Base-by-base conservation (phyloP, 2,113 vertebrate species). In the Nycticryphes semicollaris region DNA sequence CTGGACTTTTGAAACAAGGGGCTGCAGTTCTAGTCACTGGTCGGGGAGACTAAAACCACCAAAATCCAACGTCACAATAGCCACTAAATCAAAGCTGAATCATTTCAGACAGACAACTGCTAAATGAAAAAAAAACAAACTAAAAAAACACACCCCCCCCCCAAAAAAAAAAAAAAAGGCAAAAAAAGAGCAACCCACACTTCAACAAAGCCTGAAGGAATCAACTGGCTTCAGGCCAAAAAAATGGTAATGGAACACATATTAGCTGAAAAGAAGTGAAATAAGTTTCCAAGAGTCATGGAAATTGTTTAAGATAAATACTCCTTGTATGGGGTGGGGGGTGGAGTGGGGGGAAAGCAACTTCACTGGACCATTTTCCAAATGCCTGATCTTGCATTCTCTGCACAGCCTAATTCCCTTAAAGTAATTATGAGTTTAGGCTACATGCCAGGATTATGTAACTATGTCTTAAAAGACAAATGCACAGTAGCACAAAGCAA, bases 271-370 rank as follows among this genome's bases (percentile, higher is more conserved):
- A 90, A 70, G 56, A 78, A 93, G 16, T 48, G 64, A 93, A 95
- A 31, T 57, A 92, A 92, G 20, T 77, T 95, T 93, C 76, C 68
- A 90, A 81, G 68, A 88, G 31, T 51, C 37, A 72, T 51, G 33
- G 27, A 92, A 87, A 84, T 75, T 73, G 37, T 87, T 83, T 92
- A 90, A 92, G 43, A 92, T 51, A 94, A 95, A 93, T 89, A 59
- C 13, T 63, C 30, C 43, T 63, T 81, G 43, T 67, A 37, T 6
- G 43, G 31, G 51, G 39, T 39, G 39, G 39, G 39, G 39, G 39
- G 39, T 9, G 39, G 39, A 39, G 39, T 39, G 12, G 12, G 39
- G 39, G 39, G 39, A 12, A 39, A 39, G 39, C 7, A 86, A 37
- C 72, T 96, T 30, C 23, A 28, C 35, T 35, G 45, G 35, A 93